Base-by-base conservation (phyloP, 2,888 invertebrate genomes). In the Stictocephala bisonia region DNA sequence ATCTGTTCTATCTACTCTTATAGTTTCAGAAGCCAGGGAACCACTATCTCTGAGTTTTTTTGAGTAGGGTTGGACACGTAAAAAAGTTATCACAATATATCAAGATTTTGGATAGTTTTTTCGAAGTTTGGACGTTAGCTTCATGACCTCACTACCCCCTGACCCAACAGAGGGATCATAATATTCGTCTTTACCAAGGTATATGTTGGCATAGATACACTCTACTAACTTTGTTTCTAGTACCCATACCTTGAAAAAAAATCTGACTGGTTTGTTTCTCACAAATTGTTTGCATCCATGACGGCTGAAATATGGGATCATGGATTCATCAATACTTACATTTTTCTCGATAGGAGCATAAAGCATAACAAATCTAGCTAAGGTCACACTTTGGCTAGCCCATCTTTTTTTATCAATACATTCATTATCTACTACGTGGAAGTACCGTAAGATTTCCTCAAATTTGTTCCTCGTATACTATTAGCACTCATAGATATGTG, bases 181-280 rank as follows among this genome's bases (percentile, higher is more conserved):
- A n/a, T n/a, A n/a, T n/a, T n/a, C n/a, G n/a, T n/a, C n/a, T n/a
- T 50, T 50, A 50, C 50, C 50, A 7, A 18, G 50, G 50, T 50
- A 50, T 22, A 50, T 20, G n/a, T 50, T 24, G 3, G 50, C 50
- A 18, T 50, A 24, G 20, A 50, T 7, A 20, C 50, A 50, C 9
- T 50, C 20, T 2, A 20, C 50, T 3, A 18, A 18, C 15, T 20
- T 7, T 18, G 50, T 50, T 7, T 20, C 50, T 9, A 50, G 50
- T 13, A 50, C 50, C 50, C 50, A 50, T 18, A 13, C 50, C 50
- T 50, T 50, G 50, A 50, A 50, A 20, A 20, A 20, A 20, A 50
- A 50, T 18, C 50, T 50, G 15, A 50, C 13, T 9, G 50, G 50
- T 50, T 50, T 50, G 15, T 20, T 20, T 18, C 50, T 7, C 7